Evolutionary conservation across 1,140 invertebrate species (phyloP).

Genomic region (Papilio aristodemus): DNA sequence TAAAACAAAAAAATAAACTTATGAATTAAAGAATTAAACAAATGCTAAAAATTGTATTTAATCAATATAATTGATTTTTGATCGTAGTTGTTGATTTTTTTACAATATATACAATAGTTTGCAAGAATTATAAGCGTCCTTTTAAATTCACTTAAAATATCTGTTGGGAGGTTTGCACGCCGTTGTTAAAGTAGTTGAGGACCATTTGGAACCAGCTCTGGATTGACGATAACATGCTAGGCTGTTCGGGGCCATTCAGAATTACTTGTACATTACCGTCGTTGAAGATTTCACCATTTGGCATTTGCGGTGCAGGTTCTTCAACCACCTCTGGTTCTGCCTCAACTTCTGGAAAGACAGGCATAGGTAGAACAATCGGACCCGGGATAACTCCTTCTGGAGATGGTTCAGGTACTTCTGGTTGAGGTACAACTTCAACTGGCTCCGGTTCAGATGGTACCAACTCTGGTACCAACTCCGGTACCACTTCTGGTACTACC

Average conservation of each 20-base stretch:
- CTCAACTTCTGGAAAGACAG: constrained; percentile 36
- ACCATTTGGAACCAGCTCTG: constrained; percentile 62
- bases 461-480: background rate
- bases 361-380: constrained; percentile 34
- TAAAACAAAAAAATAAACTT: too few relatives aligned
- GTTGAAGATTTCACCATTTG: constrained; percentile 57
- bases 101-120: background rate
- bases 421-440: constrained; percentile 33
- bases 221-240: constrained; percentile 48
- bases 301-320: constrained; percentile 38
- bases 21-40: background rate
- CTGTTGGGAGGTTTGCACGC: constrained; percentile 50
- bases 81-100: background rate
- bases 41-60: background rate
- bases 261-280: constrained; percentile 57
- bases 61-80: background rate
- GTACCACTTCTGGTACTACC: too few relatives aligned
- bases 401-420: constrained; percentile 33
- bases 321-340: constrained; percentile 37
- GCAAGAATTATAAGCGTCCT: background rate
- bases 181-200: constrained; percentile 60
- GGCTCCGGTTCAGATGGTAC: constrained; percentile 31
- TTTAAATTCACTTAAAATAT: constrained; percentile 42
- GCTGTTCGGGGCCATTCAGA: constrained; percentile 49
- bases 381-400: constrained; percentile 33